Evolutionary conservation across 2,888 invertebrate species (phyloP).

Genomic region (Neelides folsomi): DNA sequence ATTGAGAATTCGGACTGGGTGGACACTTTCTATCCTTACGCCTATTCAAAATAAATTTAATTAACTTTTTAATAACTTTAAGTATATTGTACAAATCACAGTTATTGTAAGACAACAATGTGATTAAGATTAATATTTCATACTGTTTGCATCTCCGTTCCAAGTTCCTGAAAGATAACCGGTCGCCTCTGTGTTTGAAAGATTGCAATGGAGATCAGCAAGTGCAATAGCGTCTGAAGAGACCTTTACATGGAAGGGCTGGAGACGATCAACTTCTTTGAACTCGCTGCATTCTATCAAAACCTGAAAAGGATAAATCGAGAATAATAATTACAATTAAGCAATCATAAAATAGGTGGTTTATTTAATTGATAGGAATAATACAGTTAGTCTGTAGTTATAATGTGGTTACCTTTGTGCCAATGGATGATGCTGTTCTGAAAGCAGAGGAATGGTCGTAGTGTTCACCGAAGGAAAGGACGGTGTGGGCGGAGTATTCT

Average conservation of each 20-base stretch:
- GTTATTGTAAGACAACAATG: too few relatives aligned
- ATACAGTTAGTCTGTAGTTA: too few relatives aligned
- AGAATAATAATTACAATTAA: neutral
- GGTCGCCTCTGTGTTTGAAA: conserved; percentile 84
- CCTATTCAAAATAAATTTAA: conserved; percentile 12
- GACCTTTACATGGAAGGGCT: conserved; percentile 78
- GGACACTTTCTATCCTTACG: conserved; percentile 31
- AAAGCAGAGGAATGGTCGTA: conserved; percentile 27
- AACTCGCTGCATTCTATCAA: conserved; percentile 32
- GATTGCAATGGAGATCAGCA: conserved; percentile 76
- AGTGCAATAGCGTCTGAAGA: conserved; percentile 53
- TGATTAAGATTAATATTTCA: conserved; percentile 27
- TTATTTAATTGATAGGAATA: too few relatives aligned
- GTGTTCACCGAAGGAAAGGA: conserved; percentile 33
- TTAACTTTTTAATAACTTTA: too few relatives aligned
- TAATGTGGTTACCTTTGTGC: conserved; percentile 33
- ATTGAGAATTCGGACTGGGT: conserved; percentile 30
- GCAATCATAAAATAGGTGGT: too few relatives aligned
- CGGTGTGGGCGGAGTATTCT: conserved; percentile 28
- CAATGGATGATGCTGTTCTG: conserved; percentile 28
- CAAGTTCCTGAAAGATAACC: conserved; percentile 93
- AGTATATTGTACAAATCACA: too few relatives aligned
- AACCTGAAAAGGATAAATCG: conserved; percentile 17
- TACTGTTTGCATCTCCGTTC: conserved; percentile 88
- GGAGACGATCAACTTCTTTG: conserved; percentile 43